phyloP scores from a whole-genome alignment of 1,140 invertebrate genomes.

The Neodiprion lecontei region DNA sequence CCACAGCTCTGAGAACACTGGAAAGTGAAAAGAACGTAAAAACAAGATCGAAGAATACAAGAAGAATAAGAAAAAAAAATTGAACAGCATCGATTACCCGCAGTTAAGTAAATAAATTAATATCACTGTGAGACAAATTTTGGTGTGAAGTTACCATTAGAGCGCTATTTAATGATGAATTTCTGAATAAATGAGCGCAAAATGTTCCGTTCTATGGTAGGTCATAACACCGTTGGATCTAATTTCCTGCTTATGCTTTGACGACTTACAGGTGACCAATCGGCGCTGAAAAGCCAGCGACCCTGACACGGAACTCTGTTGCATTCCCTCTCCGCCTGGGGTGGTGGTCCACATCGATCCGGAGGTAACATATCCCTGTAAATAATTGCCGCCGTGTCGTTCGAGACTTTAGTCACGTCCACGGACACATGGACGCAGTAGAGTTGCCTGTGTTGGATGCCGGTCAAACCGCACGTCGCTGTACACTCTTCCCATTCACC shows the following conservation, averaged over 20 bases:
- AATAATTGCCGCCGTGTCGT: constrained; percentile 49
- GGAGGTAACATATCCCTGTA: constrained; percentile 65
- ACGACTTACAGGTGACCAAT: constrained; percentile 74
- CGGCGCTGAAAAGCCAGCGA: constrained; percentile 68
- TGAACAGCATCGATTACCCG: constrained; percentile 15
- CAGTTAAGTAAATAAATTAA: not conserved
- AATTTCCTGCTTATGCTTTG: not conserved
- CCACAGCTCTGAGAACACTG: constrained; percentile 84
- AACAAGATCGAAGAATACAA: constrained; percentile 22
- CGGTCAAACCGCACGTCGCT: constrained; percentile 66
- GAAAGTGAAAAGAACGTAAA: constrained; percentile 26
- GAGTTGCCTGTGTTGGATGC: constrained; percentile 67
- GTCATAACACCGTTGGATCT: not conserved
- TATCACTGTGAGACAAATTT: not conserved
- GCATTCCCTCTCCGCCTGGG: constrained; percentile 64
- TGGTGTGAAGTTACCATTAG: not conserved
- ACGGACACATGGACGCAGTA: constrained; percentile 66
- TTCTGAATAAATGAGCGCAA: too few relatives aligned
- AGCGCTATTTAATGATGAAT: too few relatives aligned
- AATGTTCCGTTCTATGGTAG: too few relatives aligned
- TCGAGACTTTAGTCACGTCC: constrained; percentile 37
- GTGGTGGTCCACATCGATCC: constrained; percentile 60
- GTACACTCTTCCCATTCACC: constrained; percentile 73
- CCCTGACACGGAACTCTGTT: constrained; percentile 67
- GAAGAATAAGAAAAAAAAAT: constrained; percentile 17